Conservation (phyloP, 2,797 vertebrate species). For the Diplodus puntazzo region DNA sequence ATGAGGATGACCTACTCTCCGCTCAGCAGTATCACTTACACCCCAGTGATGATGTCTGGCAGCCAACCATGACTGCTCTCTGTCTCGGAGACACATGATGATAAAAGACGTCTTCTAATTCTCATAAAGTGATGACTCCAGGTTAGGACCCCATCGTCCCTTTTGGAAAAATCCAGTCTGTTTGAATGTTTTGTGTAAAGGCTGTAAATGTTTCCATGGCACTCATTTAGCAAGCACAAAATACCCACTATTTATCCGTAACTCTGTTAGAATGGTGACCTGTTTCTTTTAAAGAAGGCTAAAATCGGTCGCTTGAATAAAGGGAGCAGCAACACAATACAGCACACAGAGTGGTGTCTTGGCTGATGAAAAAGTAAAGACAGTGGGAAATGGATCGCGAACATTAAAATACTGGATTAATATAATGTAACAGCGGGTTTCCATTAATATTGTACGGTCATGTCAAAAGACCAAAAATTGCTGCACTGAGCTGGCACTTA, state of each 20-base stretch:
- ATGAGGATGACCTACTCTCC: conserved; percentile 60
- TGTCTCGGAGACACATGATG: conserved; percentile 55
- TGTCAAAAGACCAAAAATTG: not conserved
- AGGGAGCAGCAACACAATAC: conserved; percentile 7
- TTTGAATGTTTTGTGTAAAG: conserved; percentile 49
- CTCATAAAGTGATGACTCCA: conserved; percentile 58
- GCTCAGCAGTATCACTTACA: conserved; percentile 72
- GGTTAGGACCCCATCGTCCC: conserved; percentile 35
- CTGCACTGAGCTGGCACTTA: too few species aligned
- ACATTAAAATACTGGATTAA: not conserved
- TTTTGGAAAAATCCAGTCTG: conserved; percentile 13
- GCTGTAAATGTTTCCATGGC: conserved; percentile 40
- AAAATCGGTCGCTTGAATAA: conserved; percentile 37
- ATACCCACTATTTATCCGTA: conserved; percentile 53
- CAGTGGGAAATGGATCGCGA: not conserved
- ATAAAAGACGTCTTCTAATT: conserved; percentile 68
- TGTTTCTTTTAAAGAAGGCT: conserved; percentile 16
- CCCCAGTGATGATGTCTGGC: conserved; percentile 70
- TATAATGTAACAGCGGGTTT: not conserved
- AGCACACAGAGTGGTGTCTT: not conserved
- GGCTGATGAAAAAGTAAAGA: not conserved
- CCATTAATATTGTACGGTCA: not conserved
- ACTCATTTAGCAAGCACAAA: conserved; percentile 28
- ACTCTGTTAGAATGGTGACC: conserved; percentile 8
- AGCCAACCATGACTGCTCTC: conserved; percentile 65